Evolutionary conservation across 1,140 invertebrate species (phyloP), one percentile per base, ranked within the genome.

Genomic region (Pygmarrhopalites habei): DNA sequence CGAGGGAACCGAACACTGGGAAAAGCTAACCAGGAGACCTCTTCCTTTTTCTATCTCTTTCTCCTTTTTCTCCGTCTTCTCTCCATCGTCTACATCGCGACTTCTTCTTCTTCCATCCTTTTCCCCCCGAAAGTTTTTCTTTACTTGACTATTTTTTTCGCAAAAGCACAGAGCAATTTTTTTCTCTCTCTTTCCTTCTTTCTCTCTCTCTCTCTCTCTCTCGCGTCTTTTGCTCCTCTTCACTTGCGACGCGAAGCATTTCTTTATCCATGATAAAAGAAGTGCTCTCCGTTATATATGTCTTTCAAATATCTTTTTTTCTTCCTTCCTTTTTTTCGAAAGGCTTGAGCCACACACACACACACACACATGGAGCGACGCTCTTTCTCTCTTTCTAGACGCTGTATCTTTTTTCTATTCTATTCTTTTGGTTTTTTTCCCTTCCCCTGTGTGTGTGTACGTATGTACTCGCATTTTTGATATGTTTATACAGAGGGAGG

Each of bases 71-170:
- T 46, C 32, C 39, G 39, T 39, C 53, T 52, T 52, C 19, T 59
- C 44, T 15, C 32, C 58, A 47, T 59, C 47, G 44, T 32, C 28
- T 17, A 39, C 7, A n/a, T n/a, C n/a, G n/a, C n/a, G n/a, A n/a
- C 28, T 46, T 21, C 39, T 26, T 39, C 53, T 52, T 52, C 19
- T 59, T 15, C 32, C 58, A 47, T 59, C 47, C 26, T 32, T 23
- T 58, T 58, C 43, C 56, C 29, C 26, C 49, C 28, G 39, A 28
- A 59, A 59, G 44, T 44, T 59, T 30, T 59, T 58, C 39, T 58
- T 58, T 58, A 43, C 56, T 58, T 58, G 3, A 43, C n/a, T 28
- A 25, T 30, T 59, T 46, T 59, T 59, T 59, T 44, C 32, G 26
- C 17, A n/a, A 43, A 35, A 35, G 32, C 32, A 35, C 5, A 28